Conservation (phyloP, 2,113 vertebrate species). For the Riparia riparia region DNA sequence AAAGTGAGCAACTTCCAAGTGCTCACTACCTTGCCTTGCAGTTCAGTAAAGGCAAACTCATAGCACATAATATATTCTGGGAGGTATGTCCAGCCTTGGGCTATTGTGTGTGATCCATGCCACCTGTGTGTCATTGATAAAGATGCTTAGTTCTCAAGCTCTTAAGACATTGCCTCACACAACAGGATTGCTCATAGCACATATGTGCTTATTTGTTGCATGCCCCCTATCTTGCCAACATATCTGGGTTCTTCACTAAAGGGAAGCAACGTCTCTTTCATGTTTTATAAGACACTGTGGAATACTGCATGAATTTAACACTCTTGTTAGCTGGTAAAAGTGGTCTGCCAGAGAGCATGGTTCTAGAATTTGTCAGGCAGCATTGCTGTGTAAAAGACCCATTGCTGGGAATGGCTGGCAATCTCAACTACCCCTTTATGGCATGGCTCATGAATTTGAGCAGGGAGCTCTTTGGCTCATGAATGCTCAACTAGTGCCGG, state of each 20-base stretch:
- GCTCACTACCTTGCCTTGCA: neutral
- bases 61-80: neutral
- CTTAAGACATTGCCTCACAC: neutral
- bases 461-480: neutral
- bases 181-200: neutral
- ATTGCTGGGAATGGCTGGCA: neutral
- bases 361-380: neutral
- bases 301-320: neutral
- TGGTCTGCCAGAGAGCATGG: neutral
- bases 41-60: neutral
- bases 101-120: neutral
- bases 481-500: neutral
- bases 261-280: neutral
- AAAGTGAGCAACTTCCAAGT: neutral
- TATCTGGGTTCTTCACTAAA: neutral
- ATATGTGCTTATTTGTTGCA: neutral
- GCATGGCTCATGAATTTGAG: neutral
- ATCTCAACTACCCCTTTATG: neutral
- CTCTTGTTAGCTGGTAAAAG: neutral
- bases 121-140: neutral
- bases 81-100: neutral
- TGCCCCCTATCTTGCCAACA: neutral
- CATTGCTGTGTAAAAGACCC: neutral
- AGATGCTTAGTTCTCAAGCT: neutral
- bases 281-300: neutral